Base-by-base conservation (phyloP, 2,797 vertebrate genomes). In the Smutsia temminckii region DNA sequence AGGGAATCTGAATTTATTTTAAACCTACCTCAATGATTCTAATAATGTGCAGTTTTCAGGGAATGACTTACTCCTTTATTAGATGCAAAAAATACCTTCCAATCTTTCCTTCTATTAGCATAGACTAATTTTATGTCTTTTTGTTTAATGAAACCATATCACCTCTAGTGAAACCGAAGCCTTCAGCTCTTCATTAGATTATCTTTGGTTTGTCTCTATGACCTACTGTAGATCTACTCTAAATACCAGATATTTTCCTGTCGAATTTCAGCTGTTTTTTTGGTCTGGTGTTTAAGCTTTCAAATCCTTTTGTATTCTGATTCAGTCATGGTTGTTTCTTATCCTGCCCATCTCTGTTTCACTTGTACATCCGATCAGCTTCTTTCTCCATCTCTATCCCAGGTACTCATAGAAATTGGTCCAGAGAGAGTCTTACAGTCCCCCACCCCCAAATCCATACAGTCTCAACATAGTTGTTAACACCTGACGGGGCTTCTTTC, bases 261-360 rank as follows among this genome's bases (percentile, higher is more conserved):
- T 40, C 46, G 57, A 20, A 23, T 64, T 85, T 53, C 53, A 91
- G 32, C 83, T 75, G n/a, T 53, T 25, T 55, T 40, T 88, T 91
- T 16, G 23, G 7, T 66, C 46, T 93, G 49, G 13, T 64, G 21
- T 92, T 68, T 53, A 77, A 92, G 29, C 25, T 46, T 37, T 51
- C 51, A 89, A 63, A 89, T 53, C 29, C 79, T 64, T 89, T 63
- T 89, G 14, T 57, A 23, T 91, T 86, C 64, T 93, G 46, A 80
- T n/a, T 66, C 53, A 46, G 13, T 63, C 42, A 8, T 40, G 37
- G 53, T 78, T 59, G 51, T 77, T 81, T 37, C 68, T 88, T 49
- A 64, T 29, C 61, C 32, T 46, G 5, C 57, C 71, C 32, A 46
- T 69, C 40, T 59, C 72, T 40, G 6, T 87, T 66, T 75, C 63